These are phyloP conservation scores for Phrynocephalus versicolor DNA, from an alignment of 2,113 vertebrate genomes.

Conservation along the genomic window DNA sequence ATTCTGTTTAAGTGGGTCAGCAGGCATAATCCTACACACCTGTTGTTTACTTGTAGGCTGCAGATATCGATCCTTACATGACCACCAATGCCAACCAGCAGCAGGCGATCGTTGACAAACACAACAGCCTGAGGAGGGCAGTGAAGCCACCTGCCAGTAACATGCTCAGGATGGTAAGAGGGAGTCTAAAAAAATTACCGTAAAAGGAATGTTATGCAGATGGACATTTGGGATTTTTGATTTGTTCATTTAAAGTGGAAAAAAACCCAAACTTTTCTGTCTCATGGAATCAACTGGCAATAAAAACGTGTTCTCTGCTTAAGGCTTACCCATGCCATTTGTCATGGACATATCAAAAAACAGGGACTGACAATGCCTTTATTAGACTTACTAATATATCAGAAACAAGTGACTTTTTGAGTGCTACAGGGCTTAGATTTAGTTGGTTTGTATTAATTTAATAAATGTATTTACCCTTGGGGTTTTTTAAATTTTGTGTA, in stretches of 20 bases:
- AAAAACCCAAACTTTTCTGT: neutral
- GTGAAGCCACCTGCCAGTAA: slow-evolving; percentile 67
- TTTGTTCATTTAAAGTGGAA: neutral
- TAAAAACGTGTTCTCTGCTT: neutral
- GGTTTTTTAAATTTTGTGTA: too few relatives aligned
- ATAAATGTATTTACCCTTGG: too few relatives aligned
- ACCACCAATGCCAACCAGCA: slow-evolving; percentile 35
- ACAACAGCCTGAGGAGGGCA: slow-evolving; percentile 62
- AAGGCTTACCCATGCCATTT: neutral
- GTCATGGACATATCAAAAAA: neutral
- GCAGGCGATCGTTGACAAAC: slow-evolving; percentile 58
- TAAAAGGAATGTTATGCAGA: neutral
- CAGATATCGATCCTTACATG: neutral
- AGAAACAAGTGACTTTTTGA: too few relatives aligned
- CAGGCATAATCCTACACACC: neutral
- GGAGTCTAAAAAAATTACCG: neutral
- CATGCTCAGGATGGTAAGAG: slow-evolving; percentile 73
- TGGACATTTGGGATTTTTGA: too few relatives aligned
- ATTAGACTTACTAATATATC: too few relatives aligned
- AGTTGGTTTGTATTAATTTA: too few relatives aligned
- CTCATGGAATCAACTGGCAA: neutral
- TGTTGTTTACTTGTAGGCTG: slow-evolving; percentile 32
- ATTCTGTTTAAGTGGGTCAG: neutral
- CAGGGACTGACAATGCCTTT: too few relatives aligned
- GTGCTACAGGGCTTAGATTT: too few relatives aligned